Base-by-base conservation (phyloP, 2,888 invertebrate species). In the Scotopteryx bipunctaria region DNA sequence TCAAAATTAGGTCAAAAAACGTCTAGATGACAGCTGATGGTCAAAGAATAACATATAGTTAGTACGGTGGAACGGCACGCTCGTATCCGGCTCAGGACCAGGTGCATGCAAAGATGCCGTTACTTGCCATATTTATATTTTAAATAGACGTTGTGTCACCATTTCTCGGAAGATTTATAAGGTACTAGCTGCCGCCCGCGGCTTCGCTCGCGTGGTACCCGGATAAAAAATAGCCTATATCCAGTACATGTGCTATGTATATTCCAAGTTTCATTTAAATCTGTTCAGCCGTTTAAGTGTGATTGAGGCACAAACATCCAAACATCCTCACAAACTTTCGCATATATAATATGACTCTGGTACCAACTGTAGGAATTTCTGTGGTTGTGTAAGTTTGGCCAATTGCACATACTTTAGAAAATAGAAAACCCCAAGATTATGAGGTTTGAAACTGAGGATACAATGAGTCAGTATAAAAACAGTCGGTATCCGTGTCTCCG, bases 111-210 rank as follows among this genome's bases (percentile, higher is more conserved):
- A 56, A 52, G 44, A 57, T 35, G 11, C 59, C 51, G 56, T 59
- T 61, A 57, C 52, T 13, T 32, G 52, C 61, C 61, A 58, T 61
- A 54, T 55, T 61, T 52, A 58, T 61, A 58, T 58, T 61, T 58
- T 58, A 56, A 58, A 52, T 47, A 56, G 54, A 55, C 17, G 59
- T 44, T 56, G 52, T 53, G 42, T 57, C 54, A 51, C 54, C 46
- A 48, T 43, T 53, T 54, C 55, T 43, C 27, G 33, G 53, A 40
- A 57, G 57, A 57, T 60, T 48, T 57, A 55, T 55, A 35, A n/a
- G n/a, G n/a, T n/a, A n/a, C n/a, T n/a, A n/a, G n/a, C n/a, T n/a
- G n/a, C n/a, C n/a, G n/a, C n/a, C n/a, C n/a, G n/a, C n/a, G n/a
- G n/a, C n/a, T n/a, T n/a, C n/a, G n/a, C n/a, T n/a, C n/a, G n/a